Conservation (phyloP, 2,113 vertebrate genomes). For the Pelecanoides urinatrix region DNA sequence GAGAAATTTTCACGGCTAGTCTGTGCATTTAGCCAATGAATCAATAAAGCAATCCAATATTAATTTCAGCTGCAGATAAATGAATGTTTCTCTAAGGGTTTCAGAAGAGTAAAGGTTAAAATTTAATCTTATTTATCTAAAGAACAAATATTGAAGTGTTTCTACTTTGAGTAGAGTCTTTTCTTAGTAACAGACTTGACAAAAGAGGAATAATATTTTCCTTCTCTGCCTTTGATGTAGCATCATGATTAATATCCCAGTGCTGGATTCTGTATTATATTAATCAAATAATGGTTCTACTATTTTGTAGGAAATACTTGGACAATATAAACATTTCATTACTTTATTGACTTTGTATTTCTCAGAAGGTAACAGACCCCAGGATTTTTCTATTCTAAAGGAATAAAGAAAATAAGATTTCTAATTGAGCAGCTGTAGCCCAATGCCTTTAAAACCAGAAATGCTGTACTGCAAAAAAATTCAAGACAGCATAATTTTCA, state of each 20-base stretch:
- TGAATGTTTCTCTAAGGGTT: neutral
- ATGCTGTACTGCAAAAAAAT: neutral
- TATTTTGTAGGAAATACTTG: neutral
- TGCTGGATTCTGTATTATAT: neutral
- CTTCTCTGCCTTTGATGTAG: neutral
- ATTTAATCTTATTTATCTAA: constrained; percentile 25
- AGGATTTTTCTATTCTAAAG: neutral
- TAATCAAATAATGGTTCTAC: constrained; percentile 1
- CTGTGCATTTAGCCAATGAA: neutral
- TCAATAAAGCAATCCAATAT: constrained; percentile 28
- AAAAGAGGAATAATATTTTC: constrained; percentile 1
- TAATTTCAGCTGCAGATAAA: constrained; percentile 29
- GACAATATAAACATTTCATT: neutral
- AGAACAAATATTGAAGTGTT: constrained; percentile 4
- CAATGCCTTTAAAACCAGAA: neutral
- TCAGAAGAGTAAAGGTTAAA: constrained; percentile 22
- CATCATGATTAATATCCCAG: neutral
- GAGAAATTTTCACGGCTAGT: neutral
- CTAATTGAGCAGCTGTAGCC: neutral
- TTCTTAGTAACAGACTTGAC: neutral
- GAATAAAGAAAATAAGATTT: neutral
- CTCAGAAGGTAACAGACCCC: neutral
- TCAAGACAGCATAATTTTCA: neutral
- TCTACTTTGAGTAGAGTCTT: neutral
- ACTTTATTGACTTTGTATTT: neutral